A percentile compares a stretch with the other conserved stretches of the same genome.
These are phyloP conservation scores for Netelia inedita DNA, from an alignment of 2,888 invertebrate genomes.

Conservation along the genomic window DNA sequence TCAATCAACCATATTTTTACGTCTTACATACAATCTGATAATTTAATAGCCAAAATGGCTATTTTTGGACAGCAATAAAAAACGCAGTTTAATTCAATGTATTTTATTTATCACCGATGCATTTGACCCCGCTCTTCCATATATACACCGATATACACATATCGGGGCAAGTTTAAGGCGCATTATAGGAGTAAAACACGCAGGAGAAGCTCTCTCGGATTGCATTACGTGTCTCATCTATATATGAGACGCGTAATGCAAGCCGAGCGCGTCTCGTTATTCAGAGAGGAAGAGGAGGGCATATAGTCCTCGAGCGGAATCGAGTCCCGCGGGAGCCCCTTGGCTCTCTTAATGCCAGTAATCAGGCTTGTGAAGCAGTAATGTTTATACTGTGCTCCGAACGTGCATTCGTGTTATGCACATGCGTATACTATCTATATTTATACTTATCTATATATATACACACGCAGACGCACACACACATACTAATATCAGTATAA, in stretches of 20 bases:
- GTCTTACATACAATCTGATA: too few relatives aligned
- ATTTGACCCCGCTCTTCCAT: too few relatives aligned
- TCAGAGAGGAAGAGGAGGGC: conserved; percentile 63
- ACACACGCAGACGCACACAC: not conserved
- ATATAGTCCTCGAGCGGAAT: conserved; percentile 54
- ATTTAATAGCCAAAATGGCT: too few relatives aligned
- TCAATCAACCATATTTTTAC: too few relatives aligned
- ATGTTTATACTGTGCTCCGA: conserved; percentile 69
- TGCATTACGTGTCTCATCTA: not conserved
- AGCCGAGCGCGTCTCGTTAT: conserved; percentile 60
- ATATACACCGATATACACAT: too few relatives aligned
- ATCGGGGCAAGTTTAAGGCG: too few relatives aligned
- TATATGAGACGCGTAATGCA: conserved; percentile 29
- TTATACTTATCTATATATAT: conserved; percentile 15
- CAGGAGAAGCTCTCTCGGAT: not conserved
- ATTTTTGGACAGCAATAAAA: too few relatives aligned
- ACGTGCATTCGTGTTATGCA: conserved; percentile 60
- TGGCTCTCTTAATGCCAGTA: conserved; percentile 71
- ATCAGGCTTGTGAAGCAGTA: conserved; percentile 71
- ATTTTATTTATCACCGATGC: too few relatives aligned
- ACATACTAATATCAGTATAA: conserved; percentile 6
- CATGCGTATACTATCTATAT: conserved; percentile 39
- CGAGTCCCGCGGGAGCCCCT: conserved; percentile 67
- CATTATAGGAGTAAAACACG: too few relatives aligned
- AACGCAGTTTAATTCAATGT: too few relatives aligned